Base-by-base conservation (phyloP, 2,797 vertebrate species). In the Micromesistius poutassou region DNA sequence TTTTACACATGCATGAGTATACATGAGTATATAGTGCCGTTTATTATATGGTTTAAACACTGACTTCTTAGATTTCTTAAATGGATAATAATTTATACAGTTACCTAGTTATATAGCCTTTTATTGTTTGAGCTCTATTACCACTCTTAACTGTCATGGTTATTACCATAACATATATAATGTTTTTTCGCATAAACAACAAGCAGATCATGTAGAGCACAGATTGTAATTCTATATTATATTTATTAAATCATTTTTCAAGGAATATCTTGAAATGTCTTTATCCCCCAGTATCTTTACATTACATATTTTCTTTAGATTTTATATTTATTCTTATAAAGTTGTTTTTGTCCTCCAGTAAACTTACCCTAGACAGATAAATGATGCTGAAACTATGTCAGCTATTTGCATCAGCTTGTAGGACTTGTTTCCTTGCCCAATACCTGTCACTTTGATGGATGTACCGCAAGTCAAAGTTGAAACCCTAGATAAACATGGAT, bases 401-500 rank as follows among this genome's bases (percentile, higher is more conserved):
- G 19, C 55, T 62, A 62, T 62, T 82, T 83, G 46, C 30, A 78
- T 76, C 77, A 19, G 66, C 76, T 76, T 77, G 66, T 71, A 77
- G 76, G 70, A 74, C 78, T 74, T 82, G n/a, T 79, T 83, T 87
- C 81, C 79, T 77, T 81, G 73, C 71, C 72, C 74, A 76, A 31
- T 76, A 46, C 78, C 71, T 80, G 77, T 76, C 31, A 55, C 77
- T 81, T 79, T 85, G 80, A 89, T 75, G 83, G 84, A 89, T 88
- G 77, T 68, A 55, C 78, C 78, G 16, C 77, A 78, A 83, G 80
- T 78, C 77, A 81, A 62, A 31, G 25, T 86, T 78, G 42, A 82
- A 87, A 85, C 78, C 81, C 73, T 82, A 83, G 77, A 80, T 84
- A 82, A 85, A 79, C 50, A 81, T 25, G n/a, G 55, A 77, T 89